Conservation (phyloP, 2,113 vertebrate genomes). For the Cyrtonyx montezumae region DNA sequence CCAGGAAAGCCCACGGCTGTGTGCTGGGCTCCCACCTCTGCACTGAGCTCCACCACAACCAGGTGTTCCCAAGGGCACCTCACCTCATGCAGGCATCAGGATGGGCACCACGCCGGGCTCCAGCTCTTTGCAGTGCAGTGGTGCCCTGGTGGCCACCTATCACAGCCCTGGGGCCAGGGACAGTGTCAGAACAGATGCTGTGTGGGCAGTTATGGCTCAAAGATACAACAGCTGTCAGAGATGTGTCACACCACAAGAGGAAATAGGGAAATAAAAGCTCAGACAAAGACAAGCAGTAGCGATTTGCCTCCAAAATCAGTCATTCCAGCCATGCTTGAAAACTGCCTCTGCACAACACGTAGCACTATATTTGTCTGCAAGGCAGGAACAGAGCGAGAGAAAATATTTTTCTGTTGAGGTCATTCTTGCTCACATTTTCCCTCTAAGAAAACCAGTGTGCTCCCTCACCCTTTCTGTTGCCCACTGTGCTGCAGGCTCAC, state of each 20-base stretch:
- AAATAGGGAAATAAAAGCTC: background rate
- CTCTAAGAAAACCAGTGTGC: constrained; percentile 45
- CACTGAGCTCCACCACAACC: background rate
- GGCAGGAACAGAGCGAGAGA: constrained; percentile 33
- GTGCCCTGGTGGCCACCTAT: background rate
- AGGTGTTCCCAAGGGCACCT: background rate
- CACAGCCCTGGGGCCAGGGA: background rate
- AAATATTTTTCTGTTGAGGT: constrained; percentile 69
- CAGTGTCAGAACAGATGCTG: background rate
- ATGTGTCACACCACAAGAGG: background rate
- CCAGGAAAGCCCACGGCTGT: background rate
- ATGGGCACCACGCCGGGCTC: background rate
- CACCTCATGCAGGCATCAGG: background rate
- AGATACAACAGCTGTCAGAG: background rate
- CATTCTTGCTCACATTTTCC: constrained; percentile 67
- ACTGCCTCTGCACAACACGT: constrained; percentile 18
- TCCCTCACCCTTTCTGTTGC: background rate
- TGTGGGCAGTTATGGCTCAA: background rate
- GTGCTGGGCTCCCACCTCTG: background rate
- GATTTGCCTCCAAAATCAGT: constrained; percentile 39
- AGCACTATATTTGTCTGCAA: constrained; percentile 61
- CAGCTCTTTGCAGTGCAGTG: background rate
- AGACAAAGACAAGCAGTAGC: background rate
- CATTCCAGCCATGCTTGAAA: constrained; percentile 48
- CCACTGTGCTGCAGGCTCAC: background rate